A percentile compares a stretch with the other conserved stretches of the same genome.
Evolutionary conservation across 2,113 vertebrate species (phyloP).

Genomic region (Upupa epops): DNA sequence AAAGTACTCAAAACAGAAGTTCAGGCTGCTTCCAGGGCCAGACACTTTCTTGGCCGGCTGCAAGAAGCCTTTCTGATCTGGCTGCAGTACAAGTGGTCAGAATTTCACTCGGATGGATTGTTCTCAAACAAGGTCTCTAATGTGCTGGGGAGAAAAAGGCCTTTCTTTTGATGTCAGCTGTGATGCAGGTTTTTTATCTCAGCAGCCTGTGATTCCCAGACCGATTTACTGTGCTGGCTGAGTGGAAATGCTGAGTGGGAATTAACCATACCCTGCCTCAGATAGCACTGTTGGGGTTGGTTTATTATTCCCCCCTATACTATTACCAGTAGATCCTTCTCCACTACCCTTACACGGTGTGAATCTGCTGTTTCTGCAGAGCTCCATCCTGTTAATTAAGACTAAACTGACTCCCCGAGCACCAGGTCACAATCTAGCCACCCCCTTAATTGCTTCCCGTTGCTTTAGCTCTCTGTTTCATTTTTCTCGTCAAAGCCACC

Average conservation of each 20-base stretch:
- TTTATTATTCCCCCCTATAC: not conserved
- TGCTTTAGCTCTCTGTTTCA: not conserved
- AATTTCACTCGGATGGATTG: slow-evolving; percentile 41
- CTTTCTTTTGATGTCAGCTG: slow-evolving; percentile 9
- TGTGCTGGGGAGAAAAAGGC: not conserved
- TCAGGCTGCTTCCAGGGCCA: not conserved
- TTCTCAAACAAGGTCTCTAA: not conserved
- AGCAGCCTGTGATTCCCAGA: not conserved
- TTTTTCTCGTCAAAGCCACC: not conserved
- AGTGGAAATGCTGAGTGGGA: not conserved
- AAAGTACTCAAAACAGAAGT: not conserved
- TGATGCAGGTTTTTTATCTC: not conserved
- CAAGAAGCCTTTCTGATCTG: slow-evolving; percentile 31
- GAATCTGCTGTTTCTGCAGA: not conserved
- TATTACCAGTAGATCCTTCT: not conserved
- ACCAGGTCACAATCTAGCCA: not conserved
- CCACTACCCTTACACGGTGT: not conserved
- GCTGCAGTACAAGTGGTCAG: not conserved
- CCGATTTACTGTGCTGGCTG: not conserved
- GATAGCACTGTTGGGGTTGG: not conserved
- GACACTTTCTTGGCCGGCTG: slow-evolving; percentile 18
- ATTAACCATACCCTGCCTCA: not conserved
- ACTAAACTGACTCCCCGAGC: not conserved
- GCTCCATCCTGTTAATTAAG: not conserved
- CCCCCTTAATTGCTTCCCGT: not conserved